Conservation (phyloP, 1,140 invertebrate genomes). For the Drosophila littoralis region DNA sequence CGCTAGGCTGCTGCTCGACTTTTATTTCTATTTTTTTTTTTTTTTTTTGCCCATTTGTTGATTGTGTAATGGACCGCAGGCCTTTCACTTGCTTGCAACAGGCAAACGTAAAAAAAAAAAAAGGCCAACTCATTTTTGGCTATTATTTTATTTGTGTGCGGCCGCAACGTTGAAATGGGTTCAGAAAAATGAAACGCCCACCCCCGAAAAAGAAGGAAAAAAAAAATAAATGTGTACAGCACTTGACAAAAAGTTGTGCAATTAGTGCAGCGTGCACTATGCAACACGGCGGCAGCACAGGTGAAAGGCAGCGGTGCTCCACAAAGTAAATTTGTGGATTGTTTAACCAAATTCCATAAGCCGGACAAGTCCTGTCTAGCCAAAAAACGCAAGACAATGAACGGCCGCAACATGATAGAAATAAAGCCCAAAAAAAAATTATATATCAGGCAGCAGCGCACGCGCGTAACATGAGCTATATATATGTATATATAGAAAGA, state of each 20-base stretch:
- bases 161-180: constrained; percentile 66
- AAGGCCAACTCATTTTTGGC: constrained; percentile 67
- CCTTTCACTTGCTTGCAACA: constrained; percentile 69
- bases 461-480: constrained; percentile 41
- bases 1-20: constrained; percentile 37
- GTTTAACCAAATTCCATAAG: constrained; percentile 42
- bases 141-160: constrained; percentile 75
- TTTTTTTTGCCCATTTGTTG: constrained; percentile 44
- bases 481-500: constrained; percentile 5
- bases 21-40: constrained; percentile 16
- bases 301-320: constrained; percentile 55
- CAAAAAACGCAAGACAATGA: constrained; percentile 40
- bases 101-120: constrained; percentile 53
- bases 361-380: constrained; percentile 53
- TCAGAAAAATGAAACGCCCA: constrained; percentile 71
- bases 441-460: constrained; percentile 12
- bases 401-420: not conserved
- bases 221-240: constrained; percentile 59
- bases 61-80: constrained; percentile 73
- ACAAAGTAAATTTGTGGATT: constrained; percentile 21
- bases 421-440: too few species aligned
- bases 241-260: constrained; percentile 75
- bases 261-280: constrained; percentile 59
- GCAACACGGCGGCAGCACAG: constrained; percentile 36
- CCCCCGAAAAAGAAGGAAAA: constrained; percentile 12